Percentiles rank a stretch among this genome's conserved stretches.
These are phyloP conservation scores for Onychostoma macrolepis DNA, from an alignment of 2,113 vertebrate species.

Conservation along the genomic window DNA sequence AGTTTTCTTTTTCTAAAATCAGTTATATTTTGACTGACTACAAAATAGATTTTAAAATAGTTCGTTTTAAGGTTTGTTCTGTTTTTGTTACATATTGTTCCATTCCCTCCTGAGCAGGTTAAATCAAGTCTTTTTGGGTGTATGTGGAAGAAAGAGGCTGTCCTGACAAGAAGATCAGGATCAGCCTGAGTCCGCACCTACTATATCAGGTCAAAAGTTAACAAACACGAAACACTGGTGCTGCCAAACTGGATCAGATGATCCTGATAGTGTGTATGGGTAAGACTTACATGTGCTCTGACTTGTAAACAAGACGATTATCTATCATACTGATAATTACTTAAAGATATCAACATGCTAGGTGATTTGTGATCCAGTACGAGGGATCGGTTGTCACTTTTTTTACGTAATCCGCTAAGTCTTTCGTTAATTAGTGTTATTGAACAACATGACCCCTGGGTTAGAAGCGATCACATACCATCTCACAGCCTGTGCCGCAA, in stretches of 20 bases:
- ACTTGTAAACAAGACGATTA: background rate
- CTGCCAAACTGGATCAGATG: slow-evolving; percentile 6
- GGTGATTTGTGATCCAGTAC: background rate
- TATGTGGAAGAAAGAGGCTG: background rate
- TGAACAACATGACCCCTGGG: background rate
- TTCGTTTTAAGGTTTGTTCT: background rate
- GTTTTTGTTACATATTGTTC: background rate
- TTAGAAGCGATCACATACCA: slow-evolving; percentile 23
- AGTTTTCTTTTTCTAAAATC: background rate
- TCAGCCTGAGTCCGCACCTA: slow-evolving; percentile 38
- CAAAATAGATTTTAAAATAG: background rate
- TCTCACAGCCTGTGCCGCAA: slow-evolving; percentile 35
- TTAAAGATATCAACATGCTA: background rate
- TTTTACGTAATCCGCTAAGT: background rate
- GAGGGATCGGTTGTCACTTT: background rate
- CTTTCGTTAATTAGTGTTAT: background rate
- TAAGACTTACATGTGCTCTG: background rate
- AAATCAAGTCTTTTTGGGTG: slow-evolving; percentile 3
- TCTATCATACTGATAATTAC: background rate
- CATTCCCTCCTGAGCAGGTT: background rate
- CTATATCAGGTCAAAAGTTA: slow-evolving; percentile 10
- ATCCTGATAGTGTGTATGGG: background rate
- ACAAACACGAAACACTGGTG: background rate
- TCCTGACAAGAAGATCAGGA: slow-evolving; percentile 25
- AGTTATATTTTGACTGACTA: background rate